Percentiles rank a stretch among this genome's conserved stretches.
These are phyloP conservation scores for Ariolimax columbianus DNA, from an alignment of 2,888 invertebrate species.

Conservation along the genomic window DNA sequence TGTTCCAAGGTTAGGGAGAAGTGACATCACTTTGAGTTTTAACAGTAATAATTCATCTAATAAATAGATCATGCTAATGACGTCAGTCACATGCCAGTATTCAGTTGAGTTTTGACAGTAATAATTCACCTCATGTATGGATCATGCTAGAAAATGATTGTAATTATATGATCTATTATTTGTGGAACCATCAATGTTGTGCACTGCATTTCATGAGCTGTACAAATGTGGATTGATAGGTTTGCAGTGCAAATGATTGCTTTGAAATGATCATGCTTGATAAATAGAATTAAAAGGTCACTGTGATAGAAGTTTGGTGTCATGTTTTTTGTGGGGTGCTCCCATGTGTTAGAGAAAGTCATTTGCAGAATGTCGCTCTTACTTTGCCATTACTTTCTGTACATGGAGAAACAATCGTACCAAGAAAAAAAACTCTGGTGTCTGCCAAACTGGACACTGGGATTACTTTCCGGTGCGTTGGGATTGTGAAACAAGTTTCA, in stretches of 20 bases:
- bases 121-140: background rate
- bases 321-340: background rate
- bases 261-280: slow-evolving; percentile 4
- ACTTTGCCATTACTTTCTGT: too few relatives aligned
- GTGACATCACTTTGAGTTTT: too few relatives aligned
- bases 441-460: too few relatives aligned
- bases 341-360: too few relatives aligned
- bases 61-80: too few relatives aligned
- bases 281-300: slow-evolving; percentile 21
- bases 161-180: background rate
- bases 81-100: background rate
- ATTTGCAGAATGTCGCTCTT: too few relatives aligned
- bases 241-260: slow-evolving; percentile 3
- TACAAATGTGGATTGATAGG: slow-evolving; percentile 28
- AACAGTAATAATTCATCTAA: too few relatives aligned
- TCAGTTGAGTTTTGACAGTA: background rate
- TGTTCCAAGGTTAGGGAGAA: too few relatives aligned
- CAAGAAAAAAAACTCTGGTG: too few relatives aligned
- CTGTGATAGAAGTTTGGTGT: slow-evolving; percentile 22
- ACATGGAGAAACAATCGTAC: too few relatives aligned
- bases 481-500: too few relatives aligned
- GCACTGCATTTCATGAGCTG: slow-evolving; percentile 10
- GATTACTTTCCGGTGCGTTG: too few relatives aligned
- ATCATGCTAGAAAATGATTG: background rate
- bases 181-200: background rate